Conservation (phyloP, 92 coral and sea anemone genomes). For the Parazoanthus swiftii region DNA sequence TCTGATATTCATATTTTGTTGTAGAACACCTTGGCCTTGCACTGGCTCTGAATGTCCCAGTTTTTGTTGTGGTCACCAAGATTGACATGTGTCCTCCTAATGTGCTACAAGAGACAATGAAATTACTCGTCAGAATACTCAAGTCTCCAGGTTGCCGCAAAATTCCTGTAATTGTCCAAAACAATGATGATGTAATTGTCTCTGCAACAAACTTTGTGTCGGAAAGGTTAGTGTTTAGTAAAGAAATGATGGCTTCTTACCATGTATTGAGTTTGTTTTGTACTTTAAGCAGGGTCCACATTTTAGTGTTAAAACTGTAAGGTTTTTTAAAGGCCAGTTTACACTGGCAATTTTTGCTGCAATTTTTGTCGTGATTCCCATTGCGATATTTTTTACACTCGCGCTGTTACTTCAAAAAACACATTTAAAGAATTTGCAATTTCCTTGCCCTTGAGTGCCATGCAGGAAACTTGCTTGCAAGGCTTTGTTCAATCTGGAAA, state of each 20-base stretch:
- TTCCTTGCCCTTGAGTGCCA: too few species aligned
- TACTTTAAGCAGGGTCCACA: background rate
- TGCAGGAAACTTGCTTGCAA: too few species aligned
- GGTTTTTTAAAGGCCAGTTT: too few species aligned
- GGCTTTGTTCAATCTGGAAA: too few species aligned
- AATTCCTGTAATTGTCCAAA: constrained; percentile 93
- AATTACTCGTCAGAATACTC: constrained; percentile 83
- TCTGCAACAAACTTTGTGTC: constrained; percentile 96
- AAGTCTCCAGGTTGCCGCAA: constrained; percentile 99
- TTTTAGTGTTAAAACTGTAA: background rate
- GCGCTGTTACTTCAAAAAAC: too few species aligned
- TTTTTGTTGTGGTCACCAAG: constrained; percentile 97
- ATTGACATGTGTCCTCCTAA: constrained; percentile 99
- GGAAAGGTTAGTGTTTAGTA: constrained; percentile 66
- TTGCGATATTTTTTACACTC: too few species aligned
- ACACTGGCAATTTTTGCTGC: too few species aligned
- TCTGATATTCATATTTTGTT: background rate
- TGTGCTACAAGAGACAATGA: constrained; percentile 97
- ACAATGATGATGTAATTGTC: constrained; percentile 89
- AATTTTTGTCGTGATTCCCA: too few species aligned
- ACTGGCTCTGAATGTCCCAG: constrained; percentile 93
- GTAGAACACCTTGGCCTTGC: constrained; percentile 97
- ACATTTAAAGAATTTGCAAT: too few species aligned
- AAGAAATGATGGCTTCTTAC: background rate
- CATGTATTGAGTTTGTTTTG: background rate